Evolutionary conservation across 1,140 invertebrate species (phyloP), one percentile per base, ranked within the genome.

Genomic region (Pseudomyrmex concolor): DNA sequence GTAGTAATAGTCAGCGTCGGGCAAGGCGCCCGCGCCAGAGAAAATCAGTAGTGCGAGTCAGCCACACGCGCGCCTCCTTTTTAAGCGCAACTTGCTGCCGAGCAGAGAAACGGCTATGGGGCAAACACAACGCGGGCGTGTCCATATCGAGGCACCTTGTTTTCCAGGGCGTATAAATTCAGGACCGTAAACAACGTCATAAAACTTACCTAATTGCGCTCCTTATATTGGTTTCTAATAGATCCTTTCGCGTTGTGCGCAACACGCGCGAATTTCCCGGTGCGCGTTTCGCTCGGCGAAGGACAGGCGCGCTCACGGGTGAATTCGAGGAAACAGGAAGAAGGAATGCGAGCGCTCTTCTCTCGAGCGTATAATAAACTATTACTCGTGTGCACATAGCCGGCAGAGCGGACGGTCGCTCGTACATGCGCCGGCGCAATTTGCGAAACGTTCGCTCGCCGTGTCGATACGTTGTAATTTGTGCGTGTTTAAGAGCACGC

Each of bases 1-100:
- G 13, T 12, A 8, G 67, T 68, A 62, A 66, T 12, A 17, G 19
- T 43, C 4, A 13, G 15, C 22, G 15, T 17, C 54, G 50, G 19
- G 45, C 45, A 5, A 17, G 25, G 10, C 0, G 9, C 12, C n/a
- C 4, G 5, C 34, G 73, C 48, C 19, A 54, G n/a, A 50, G 25
- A 72, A 72, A 86, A 76, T 88, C 77, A 89, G 87, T 89, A 80
- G 80, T 89, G 86, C 48, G 50, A 84, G 19, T 25, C 87, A 86
- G 84, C 34, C 62, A 57, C 84, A 59, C 22, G 15, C 51, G 43
- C 34, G 34, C 34, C 34, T 34, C 5, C 34, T 5, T 34, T 34
- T 34, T 34, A 34, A 34, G 34, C 34, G 15, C 77, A 43, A 72
- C 72, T 48, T 12, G n/a, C 50, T 60, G 17, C 45, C 13, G 13